Conservation (phyloP, 2,113 vertebrate genomes). For the Syngnathus scovelli region DNA sequence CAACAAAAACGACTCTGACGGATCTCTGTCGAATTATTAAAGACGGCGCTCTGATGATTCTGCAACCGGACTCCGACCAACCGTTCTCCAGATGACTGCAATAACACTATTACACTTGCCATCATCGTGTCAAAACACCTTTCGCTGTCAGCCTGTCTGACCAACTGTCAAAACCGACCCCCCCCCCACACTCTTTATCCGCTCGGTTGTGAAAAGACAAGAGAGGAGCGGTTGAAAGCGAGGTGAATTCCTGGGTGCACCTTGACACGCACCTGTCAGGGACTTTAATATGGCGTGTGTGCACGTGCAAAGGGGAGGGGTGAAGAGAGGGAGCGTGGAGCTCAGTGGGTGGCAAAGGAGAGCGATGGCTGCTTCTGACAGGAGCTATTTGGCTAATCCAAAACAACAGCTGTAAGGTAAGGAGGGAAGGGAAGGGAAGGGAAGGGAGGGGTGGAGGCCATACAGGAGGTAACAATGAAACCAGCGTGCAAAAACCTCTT, state of each 20-base stretch:
- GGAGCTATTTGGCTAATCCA: slow-evolving; percentile 77
- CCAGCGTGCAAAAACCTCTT: slow-evolving; percentile 54
- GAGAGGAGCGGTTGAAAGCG: slow-evolving; percentile 29
- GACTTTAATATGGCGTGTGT: slow-evolving; percentile 13
- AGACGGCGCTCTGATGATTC: slow-evolving; percentile 39
- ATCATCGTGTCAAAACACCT: slow-evolving; percentile 57
- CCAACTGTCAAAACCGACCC: slow-evolving; percentile 54
- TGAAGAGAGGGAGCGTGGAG: slow-evolving; percentile 25
- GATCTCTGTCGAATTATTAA: slow-evolving; percentile 38
- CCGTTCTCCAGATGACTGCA: slow-evolving; percentile 54
- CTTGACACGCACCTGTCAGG: slow-evolving; percentile 69
- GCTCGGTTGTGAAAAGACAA: slow-evolving; percentile 8
- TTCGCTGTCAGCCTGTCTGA: slow-evolving; percentile 52
- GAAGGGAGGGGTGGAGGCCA: slow-evolving; percentile 1
- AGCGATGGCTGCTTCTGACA: slow-evolving; percentile 74
- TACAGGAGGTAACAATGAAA: slow-evolving; percentile 56
- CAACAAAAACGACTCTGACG: slow-evolving; percentile 10
- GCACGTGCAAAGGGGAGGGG: slow-evolving; percentile 21
- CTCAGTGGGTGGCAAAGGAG: slow-evolving; percentile 72
- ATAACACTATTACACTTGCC: slow-evolving; percentile 59
- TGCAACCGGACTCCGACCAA: slow-evolving; percentile 34
- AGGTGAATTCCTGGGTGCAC: slow-evolving; percentile 55
- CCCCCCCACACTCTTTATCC: slow-evolving; percentile 4
- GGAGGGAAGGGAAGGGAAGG: slow-evolving; percentile 1
- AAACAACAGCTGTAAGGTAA: slow-evolving; percentile 77